Percentiles rank a stretch among this genome's conserved stretches.
Conservation (phyloP, 2,113 vertebrate species). For the Nestor notabilis region DNA sequence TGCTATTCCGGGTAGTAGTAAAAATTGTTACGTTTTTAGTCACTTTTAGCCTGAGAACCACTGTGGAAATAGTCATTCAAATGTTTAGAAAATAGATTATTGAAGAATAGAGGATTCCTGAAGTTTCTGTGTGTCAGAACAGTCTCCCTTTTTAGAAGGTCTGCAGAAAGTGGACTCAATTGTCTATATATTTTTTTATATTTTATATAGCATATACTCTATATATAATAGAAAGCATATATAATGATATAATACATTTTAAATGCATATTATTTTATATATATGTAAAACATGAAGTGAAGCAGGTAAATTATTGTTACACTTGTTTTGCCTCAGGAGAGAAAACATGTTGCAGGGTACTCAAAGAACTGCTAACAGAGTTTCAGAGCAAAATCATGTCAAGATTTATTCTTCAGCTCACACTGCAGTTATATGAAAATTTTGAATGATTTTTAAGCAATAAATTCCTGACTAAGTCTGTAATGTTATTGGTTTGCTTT, state of each 20-base stretch:
- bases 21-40: slow-evolving; percentile 27
- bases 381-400: not conserved
- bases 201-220: not conserved
- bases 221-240: not conserved
- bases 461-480: not conserved
- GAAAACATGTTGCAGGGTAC: not conserved
- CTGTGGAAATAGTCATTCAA: not conserved
- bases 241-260: not conserved
- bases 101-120: not conserved
- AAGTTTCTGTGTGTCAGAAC: not conserved
- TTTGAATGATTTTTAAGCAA: not conserved
- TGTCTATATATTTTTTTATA: not conserved
- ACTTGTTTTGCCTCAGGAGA: not conserved
- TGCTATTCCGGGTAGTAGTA: not conserved
- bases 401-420: not conserved
- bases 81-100: not conserved
- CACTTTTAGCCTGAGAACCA: slow-evolving; percentile 2
- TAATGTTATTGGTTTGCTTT: not conserved
- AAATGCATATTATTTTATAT: not conserved
- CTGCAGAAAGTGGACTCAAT: not conserved
- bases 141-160: not conserved
- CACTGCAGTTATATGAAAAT: not conserved
- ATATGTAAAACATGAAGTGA: not conserved
- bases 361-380: not conserved
- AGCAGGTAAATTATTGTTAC: not conserved